phyloP scores from a whole-genome alignment of 2,797 vertebrate species.

The Spatula versicolor region DNA sequence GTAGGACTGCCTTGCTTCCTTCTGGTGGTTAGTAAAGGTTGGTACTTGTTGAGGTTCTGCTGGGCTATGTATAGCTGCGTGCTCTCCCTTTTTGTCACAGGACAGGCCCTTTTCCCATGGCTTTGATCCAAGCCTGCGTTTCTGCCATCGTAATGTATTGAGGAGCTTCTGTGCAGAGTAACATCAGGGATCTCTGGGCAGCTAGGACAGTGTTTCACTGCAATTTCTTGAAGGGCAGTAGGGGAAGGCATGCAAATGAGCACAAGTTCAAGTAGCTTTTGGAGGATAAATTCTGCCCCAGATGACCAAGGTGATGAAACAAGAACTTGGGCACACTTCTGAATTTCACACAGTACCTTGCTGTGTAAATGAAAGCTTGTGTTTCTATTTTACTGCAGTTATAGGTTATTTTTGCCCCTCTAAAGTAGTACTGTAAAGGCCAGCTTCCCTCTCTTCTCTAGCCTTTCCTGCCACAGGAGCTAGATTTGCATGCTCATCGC shows the following conservation, averaged over 20 bases:
- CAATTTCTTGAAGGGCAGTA: neutral
- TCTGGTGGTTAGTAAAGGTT: neutral
- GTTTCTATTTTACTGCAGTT: neutral
- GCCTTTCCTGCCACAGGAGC: neutral
- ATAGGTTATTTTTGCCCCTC: neutral
- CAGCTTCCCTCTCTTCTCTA: neutral
- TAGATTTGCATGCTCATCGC: neutral
- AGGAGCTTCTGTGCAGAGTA: neutral
- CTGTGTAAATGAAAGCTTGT: neutral
- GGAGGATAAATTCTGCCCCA: neutral
- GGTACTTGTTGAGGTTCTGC: neutral
- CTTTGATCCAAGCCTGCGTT: fast-evolving
- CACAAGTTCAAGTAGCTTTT: neutral
- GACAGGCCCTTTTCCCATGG: neutral
- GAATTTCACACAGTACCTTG: neutral
- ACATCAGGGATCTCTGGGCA: neutral
- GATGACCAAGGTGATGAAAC: neutral
- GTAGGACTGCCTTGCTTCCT: slow-evolving; percentile 40
- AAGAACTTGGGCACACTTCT: neutral
- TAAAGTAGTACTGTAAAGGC: neutral
- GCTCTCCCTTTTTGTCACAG: fast-evolving
- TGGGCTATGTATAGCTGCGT: fast-evolving
- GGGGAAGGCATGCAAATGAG: neutral
- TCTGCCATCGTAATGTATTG: neutral
- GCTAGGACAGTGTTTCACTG: neutral